phyloP scores from a whole-genome alignment of 2,888 invertebrate genomes.

The Neoitamus cyanurus region DNA sequence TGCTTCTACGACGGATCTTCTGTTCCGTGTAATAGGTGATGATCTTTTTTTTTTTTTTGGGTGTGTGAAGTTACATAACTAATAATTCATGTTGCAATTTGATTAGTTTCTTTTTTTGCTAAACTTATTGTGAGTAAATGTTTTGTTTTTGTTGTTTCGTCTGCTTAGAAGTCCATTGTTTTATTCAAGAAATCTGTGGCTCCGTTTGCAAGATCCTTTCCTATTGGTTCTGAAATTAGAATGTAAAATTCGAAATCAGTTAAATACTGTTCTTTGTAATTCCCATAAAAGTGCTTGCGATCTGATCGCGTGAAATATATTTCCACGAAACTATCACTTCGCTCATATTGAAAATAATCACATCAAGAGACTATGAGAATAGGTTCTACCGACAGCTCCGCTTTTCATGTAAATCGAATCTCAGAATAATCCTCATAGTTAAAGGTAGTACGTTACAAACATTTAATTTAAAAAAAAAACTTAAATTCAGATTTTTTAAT shows the following conservation, averaged over 20 bases:
- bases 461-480: too few relatives aligned
- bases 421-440: too few relatives aligned
- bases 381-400: too few relatives aligned
- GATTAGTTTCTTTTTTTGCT: slow-evolving; percentile 20
- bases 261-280: too few relatives aligned
- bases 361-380: too few relatives aligned
- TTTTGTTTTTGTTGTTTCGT: neutral
- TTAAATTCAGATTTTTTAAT: too few relatives aligned
- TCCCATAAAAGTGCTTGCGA: too few relatives aligned
- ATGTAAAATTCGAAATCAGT: neutral
- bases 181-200: neutral
- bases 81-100: slow-evolving; percentile 41
- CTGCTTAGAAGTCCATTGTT: slow-evolving; percentile 34
- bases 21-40: neutral
- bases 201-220: slow-evolving; percentile 13
- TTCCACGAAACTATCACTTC: too few relatives aligned
- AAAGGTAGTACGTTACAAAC: too few relatives aligned
- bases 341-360: too few relatives aligned
- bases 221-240: slow-evolving; percentile 19
- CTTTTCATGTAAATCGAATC: too few relatives aligned
- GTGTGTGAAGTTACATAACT: slow-evolving; percentile 27
- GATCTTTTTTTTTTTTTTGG: neutral
- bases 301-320: too few relatives aligned
- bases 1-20: neutral
- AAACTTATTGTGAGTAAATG: neutral